These are phyloP conservation scores for Cydia amplana DNA, from an alignment of 1,140 invertebrate genomes.

Conservation along the genomic window DNA sequence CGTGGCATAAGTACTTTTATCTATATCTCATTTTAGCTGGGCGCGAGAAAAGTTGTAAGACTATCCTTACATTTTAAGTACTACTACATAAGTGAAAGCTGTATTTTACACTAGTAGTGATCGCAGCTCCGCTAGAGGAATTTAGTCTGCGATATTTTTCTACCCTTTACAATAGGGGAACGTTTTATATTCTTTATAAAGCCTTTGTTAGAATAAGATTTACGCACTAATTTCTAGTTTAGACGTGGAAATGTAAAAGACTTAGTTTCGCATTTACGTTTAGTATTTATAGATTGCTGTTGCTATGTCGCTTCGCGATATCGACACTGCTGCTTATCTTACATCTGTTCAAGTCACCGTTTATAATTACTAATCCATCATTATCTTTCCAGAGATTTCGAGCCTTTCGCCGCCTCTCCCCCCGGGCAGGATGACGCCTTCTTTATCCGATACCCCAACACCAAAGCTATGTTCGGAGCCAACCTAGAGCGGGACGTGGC, in stretches of 20 bases:
- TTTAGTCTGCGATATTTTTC: too few species aligned
- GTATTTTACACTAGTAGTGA: too few species aligned
- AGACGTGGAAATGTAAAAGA: too few species aligned
- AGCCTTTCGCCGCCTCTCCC: slow-evolving; percentile 84
- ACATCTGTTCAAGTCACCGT: too few species aligned
- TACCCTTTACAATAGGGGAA: too few species aligned
- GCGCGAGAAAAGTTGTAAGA: background rate
- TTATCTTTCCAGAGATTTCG: slow-evolving; percentile 82
- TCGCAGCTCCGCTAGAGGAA: too few species aligned
- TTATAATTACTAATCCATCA: background rate
- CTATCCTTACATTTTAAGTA: too few species aligned
- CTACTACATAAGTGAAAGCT: too few species aligned
- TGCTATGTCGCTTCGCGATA: background rate
- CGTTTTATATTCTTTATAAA: too few species aligned
- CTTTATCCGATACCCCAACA: slow-evolving; percentile 82
- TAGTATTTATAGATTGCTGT: background rate
- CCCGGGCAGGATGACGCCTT: slow-evolving; percentile 86
- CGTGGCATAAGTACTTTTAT: background rate
- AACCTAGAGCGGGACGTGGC: slow-evolving; percentile 49
- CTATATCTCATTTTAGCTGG: background rate
- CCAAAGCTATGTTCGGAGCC: slow-evolving; percentile 61
- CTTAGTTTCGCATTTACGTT: too few species aligned
- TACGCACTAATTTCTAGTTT: too few species aligned
- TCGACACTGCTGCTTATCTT: background rate
- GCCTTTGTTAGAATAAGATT: too few species aligned